A percentile compares a stretch with the other conserved stretches of the same genome.
These are phyloP conservation scores for Acipenser ruthenus DNA, from an alignment of 2,797 vertebrate species.

Conservation along the genomic window DNA sequence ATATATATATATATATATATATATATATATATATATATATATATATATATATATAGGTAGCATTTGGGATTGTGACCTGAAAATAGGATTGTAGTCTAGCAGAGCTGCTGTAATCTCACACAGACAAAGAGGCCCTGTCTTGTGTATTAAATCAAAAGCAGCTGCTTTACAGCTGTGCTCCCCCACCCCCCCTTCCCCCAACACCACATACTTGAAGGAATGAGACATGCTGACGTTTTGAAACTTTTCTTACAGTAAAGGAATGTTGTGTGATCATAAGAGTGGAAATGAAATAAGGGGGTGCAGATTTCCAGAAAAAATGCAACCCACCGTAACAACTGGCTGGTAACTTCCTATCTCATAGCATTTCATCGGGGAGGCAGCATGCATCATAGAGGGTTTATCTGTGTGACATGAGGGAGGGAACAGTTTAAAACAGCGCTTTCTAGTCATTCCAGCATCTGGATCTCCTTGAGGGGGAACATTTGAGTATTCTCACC, in stretches of 20 bases:
- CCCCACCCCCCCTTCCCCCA: not conserved
- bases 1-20: not conserved
- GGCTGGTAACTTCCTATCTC: too few species aligned
- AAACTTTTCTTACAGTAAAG: not conserved
- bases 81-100: not conserved
- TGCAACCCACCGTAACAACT: too few species aligned
- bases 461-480: not conserved
- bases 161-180: slow-evolving; percentile 18
- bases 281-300: not conserved
- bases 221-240: not conserved
- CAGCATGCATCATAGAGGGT: too few species aligned
- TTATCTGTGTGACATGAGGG: too few species aligned
- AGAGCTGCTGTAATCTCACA: slow-evolving; percentile 5
- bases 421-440: too few species aligned
- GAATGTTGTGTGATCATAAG: not conserved
- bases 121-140: slow-evolving; percentile 35
- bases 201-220: not conserved
- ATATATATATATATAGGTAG: not conserved
- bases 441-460: too few species aligned
- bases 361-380: too few species aligned
- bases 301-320: too few species aligned
- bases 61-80: not conserved
- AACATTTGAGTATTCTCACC: too few species aligned
- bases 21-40: not conserved
- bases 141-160: slow-evolving; percentile 30